Base-by-base conservation (phyloP, 2,113 vertebrate genomes). In the Megalops atlanticus region DNA sequence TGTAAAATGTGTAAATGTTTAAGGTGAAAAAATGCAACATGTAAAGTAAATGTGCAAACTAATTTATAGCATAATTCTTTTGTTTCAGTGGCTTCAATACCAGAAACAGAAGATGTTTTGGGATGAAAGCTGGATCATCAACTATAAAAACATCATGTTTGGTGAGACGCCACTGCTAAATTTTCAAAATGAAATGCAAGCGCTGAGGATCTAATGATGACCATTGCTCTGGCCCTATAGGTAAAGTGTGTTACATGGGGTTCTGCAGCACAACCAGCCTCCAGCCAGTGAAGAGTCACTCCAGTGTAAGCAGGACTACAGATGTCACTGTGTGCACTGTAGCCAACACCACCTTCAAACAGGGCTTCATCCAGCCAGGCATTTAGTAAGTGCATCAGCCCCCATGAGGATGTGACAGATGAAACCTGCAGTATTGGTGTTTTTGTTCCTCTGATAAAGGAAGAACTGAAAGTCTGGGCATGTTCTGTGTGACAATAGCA, bases 31-130 rank as follows among this genome's bases (percentile, higher is more conserved):
- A 3, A 49, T 49, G 49, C 24, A 21, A n/a, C 0, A 24, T 24
- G 31, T 21, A 64, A 27, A 21, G 8, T 31, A 78, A 4, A 24
- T n/a, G 40, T 7, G n/a, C 40, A 36, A 27, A n/a, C 15, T 43
- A n/a, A 58, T 16, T 12, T 36, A 24, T 31, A 4, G 36, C n/a
- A 21, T 14, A 35, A 33, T 45, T 77, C 71, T 77, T 39, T 39
- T n/a, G 79, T 58, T 79, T 12, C 78, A 95, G 93, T 94, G 92
- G 93, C 86, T 95, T 45, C 93, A 94, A 81, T 95, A 95, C 85
- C 94, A 95, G 83, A 95, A 95, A 84, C 94, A 92, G 87, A 94
- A 92, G 87, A 92, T 95, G 93, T 91, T 95, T 84, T 94, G 94
- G 92, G 93, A 94, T 80, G 94, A 95, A 85, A 95, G 93, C 84